These are phyloP conservation scores for Oreochromis niloticus DNA, from an alignment of 2,113 vertebrate species.

Conservation along the genomic window DNA sequence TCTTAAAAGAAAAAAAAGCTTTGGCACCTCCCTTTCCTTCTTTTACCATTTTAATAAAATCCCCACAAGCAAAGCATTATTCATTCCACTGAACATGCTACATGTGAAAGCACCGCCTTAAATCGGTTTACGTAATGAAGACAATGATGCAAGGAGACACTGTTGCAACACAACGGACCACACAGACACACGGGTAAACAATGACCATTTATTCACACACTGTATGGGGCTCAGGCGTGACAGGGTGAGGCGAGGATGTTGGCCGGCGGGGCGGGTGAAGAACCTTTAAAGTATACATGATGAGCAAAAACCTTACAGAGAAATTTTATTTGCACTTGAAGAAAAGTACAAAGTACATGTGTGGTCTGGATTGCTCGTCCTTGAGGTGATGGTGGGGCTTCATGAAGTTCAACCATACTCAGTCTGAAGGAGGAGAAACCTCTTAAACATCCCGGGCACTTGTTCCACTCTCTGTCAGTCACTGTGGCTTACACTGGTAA, in stretches of 20 bases:
- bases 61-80: not conserved
- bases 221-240: slow-evolving; percentile 46
- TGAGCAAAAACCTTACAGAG: slow-evolving; percentile 11
- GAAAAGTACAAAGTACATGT: slow-evolving; percentile 15
- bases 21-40: not conserved
- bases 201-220: slow-evolving; percentile 69
- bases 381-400: not conserved
- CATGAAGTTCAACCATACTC: not conserved
- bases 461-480: not conserved
- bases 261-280: not conserved
- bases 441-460: not conserved
- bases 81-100: not conserved
- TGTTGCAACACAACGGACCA: not conserved
- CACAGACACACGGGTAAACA: slow-evolving; percentile 48
- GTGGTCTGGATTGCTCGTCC: not conserved
- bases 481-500: not conserved
- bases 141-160: not conserved
- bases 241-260: slow-evolving; percentile 22
- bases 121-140: not conserved
- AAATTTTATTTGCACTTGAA: slow-evolving; percentile 8
- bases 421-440: not conserved
- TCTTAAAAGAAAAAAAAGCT: not conserved
- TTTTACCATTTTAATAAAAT: not conserved
- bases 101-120: not conserved
- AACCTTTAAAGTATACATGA: slow-evolving; percentile 40